Percentiles rank a stretch among this genome's conserved stretches.
phyloP scores from a whole-genome alignment of 2,888 invertebrate species.

The Dryomyza anilis region DNA sequence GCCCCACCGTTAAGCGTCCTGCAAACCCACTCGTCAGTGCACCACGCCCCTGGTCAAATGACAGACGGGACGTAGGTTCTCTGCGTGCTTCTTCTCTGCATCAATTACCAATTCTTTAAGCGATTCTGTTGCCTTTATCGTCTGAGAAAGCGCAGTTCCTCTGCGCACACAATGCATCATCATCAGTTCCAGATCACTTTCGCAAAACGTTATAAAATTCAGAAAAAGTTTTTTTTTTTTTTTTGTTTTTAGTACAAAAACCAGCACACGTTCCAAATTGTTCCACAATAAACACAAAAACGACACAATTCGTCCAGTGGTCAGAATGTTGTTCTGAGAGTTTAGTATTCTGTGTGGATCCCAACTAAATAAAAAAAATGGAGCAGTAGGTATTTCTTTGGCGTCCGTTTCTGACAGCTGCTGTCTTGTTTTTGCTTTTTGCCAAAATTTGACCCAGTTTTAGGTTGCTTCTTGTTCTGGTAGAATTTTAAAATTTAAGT shows the following conservation, averaged over 20 bases:
- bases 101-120: background rate
- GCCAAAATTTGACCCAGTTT: background rate
- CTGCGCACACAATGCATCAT: background rate
- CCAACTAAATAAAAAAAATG: slow-evolving; percentile 1
- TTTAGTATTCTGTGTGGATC: background rate
- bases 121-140: background rate
- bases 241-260: too few species aligned
- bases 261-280: background rate
- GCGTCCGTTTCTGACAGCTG: background rate
- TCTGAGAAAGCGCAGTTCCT: background rate
- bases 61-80: too few species aligned
- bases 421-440: background rate
- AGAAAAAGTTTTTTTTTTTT: too few species aligned
- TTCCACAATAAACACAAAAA: background rate
- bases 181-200: background rate
- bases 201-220: background rate
- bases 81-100: too few species aligned
- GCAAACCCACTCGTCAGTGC: too few species aligned
- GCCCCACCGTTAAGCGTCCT: background rate
- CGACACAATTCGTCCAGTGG: background rate
- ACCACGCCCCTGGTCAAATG: too few species aligned
- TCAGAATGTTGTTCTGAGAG: background rate
- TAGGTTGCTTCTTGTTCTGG: background rate
- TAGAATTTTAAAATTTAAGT: too few species aligned
- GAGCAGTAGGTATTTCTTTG: slow-evolving; percentile 9